phyloP scores from a whole-genome alignment of 2,888 invertebrate species.

The Lacanobia wlatinum region DNA sequence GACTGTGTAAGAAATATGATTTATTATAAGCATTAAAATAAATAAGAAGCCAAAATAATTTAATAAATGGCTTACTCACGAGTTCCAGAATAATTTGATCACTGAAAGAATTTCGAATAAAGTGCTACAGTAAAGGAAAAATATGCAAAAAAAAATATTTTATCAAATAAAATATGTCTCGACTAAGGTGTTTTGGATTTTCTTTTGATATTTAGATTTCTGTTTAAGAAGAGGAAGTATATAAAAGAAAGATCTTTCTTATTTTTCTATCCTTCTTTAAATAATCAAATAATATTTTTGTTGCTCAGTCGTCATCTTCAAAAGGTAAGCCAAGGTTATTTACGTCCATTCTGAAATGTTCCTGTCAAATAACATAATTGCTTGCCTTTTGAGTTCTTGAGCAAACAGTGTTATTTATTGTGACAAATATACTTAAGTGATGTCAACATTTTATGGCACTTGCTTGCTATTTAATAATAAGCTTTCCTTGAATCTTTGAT shows the following conservation, averaged over 20 bases:
- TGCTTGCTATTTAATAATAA: neutral
- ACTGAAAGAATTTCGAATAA: conserved; percentile 22
- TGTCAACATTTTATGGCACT: conserved; percentile 10
- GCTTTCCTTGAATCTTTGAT: neutral
- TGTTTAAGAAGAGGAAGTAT: no score
- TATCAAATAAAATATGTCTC: conserved; percentile 4
- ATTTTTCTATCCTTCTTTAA: neutral
- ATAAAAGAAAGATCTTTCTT: neutral
- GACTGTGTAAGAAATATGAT: neutral
- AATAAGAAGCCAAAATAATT: conserved; percentile 15
- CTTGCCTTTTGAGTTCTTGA: conserved; percentile 25
- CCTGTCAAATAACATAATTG: conserved; percentile 23
- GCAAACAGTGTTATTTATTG: conserved; percentile 31
- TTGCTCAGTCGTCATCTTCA: conserved; percentile 3
- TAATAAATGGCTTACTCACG: conserved; percentile 15
- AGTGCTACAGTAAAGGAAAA: conserved; percentile 23
- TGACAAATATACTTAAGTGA: neutral
- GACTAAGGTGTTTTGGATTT: neutral
- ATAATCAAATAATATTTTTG: conserved; percentile 13
- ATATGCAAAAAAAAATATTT: neutral
- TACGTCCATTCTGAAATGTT: conserved; percentile 20
- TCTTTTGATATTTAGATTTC: conserved; percentile 24
- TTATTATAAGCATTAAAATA: conserved; percentile 16
- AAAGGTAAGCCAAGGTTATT: conserved; percentile 13
- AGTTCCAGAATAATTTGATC: conserved; percentile 33